phyloP scores from a whole-genome alignment of 2,888 invertebrate species.

The Drosophila greeni region DNA sequence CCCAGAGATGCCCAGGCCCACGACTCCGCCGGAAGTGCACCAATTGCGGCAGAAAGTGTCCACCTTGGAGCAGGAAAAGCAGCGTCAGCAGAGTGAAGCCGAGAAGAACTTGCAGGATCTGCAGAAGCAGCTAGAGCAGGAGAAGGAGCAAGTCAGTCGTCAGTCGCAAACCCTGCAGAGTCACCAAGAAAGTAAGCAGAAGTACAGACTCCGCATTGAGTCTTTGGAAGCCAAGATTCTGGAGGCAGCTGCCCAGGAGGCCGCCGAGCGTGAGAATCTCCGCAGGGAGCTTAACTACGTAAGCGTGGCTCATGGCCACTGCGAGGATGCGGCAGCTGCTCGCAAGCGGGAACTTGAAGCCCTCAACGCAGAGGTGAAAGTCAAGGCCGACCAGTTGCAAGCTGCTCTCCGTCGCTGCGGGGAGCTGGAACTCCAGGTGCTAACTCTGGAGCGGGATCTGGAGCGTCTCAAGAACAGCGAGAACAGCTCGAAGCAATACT shows the following conservation, averaged over 20 bases:
- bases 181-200: slow-evolving; percentile 70
- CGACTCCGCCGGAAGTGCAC: slow-evolving; percentile 48
- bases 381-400: slow-evolving; percentile 80
- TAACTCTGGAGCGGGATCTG: slow-evolving; percentile 79
- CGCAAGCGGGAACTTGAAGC: slow-evolving; percentile 81
- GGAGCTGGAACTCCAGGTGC: slow-evolving; percentile 80
- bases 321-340: slow-evolving; percentile 75
- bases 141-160: slow-evolving; percentile 71
- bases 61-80: slow-evolving; percentile 58
- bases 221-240: slow-evolving; percentile 71
- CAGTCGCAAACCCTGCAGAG: slow-evolving; percentile 70
- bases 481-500: slow-evolving; percentile 76
- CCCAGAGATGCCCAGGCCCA: slow-evolving; percentile 71
- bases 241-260: slow-evolving; percentile 63
- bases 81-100: slow-evolving; percentile 41
- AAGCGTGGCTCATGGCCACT: slow-evolving; percentile 77
- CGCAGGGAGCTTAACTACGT: slow-evolving; percentile 79
- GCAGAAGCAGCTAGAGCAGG: slow-evolving; percentile 69
- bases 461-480: slow-evolving; percentile 72
- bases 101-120: slow-evolving; percentile 57
- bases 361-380: slow-evolving; percentile 81
- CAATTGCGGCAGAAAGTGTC: slow-evolving; percentile 77
- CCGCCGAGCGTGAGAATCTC: slow-evolving; percentile 78
- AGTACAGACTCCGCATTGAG: slow-evolving; percentile 61
- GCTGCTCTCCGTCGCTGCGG: slow-evolving; percentile 60